Evolutionary conservation across 1,140 invertebrate species (phyloP), one percentile per base, ranked within the genome.

Genomic region (Zaprionus lachaisei): DNA sequence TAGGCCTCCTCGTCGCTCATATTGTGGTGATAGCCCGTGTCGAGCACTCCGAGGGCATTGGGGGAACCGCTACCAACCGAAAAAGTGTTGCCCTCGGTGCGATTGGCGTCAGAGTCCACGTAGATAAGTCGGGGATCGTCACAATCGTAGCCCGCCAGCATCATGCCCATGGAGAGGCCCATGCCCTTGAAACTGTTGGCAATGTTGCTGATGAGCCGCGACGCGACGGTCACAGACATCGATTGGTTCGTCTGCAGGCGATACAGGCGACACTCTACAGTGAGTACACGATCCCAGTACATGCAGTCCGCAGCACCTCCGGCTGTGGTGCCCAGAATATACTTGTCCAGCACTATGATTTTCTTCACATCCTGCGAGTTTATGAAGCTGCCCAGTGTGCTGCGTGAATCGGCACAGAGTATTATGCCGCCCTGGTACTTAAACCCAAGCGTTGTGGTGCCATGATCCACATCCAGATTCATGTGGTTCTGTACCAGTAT

Each of bases 131-230:
- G 96, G 64, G 98, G 97, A 22, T 98, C 98, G 94, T 97, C 93
- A 93, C 99, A 98, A 93, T 99, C 98, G 95, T 96, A 99, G 11
- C 99, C 99, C 92, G 97, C 97, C 76, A 99, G 95, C 98, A 99
- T 99, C 94, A 99, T 98, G 54, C 98, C 95, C 94, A 97, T 96
- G 28, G 95, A 96, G 1, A 97, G 93, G 0, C 96, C 96, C 95
- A 96, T 96, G 67, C 97, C 97, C 93, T 98, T 98, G 93, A 99
- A 99, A 89, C 97, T 97, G 92, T 99, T 99, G 4, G 99, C 96
- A 95, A 99, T 98, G 92, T 99, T 99, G 14, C 98, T 96, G 94
- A 99, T 96, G 12, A 99, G 95, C 94, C 99, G 99, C 37, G 98
- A 99, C 20, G 99, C 98, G 56, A 98, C 98, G 7, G 97, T 97